phyloP scores from a whole-genome alignment of 2,888 invertebrate genomes.

The Pseudoips prasinana region DNA sequence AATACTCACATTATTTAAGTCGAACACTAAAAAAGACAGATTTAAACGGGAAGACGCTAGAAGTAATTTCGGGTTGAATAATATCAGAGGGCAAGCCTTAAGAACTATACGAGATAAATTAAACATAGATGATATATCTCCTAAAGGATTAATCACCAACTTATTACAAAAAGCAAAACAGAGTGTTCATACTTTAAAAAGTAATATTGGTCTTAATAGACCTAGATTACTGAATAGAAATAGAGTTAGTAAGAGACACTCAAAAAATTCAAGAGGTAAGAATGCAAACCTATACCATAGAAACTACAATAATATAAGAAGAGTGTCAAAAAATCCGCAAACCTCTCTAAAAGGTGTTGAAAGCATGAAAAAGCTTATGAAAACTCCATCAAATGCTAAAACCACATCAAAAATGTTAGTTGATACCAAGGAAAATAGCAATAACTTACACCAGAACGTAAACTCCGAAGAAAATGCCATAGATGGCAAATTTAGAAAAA shows the following conservation, averaged over 20 bases:
- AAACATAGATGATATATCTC: slow-evolving; percentile 30
- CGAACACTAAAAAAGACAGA: slow-evolving; percentile 28
- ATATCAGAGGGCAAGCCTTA: slow-evolving; percentile 23
- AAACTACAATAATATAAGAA: neutral
- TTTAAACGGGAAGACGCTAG: slow-evolving; percentile 41
- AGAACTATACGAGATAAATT: slow-evolving; percentile 19
- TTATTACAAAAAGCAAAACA: slow-evolving; percentile 33
- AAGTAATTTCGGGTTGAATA: slow-evolving; percentile 22
- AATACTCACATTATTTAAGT: slow-evolving; percentile 36
- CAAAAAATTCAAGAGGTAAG: slow-evolving; percentile 18
- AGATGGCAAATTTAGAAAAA: slow-evolving; percentile 17
- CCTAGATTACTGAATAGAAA: slow-evolving; percentile 17
- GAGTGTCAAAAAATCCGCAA: neutral
- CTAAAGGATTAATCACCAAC: slow-evolving; percentile 34
- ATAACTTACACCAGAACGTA: slow-evolving; percentile 9
- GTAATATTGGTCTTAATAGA: slow-evolving; percentile 13
- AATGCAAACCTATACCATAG: slow-evolving; percentile 3
- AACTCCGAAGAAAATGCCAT: slow-evolving; percentile 15
- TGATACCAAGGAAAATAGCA: slow-evolving; percentile 4
- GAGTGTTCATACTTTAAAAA: slow-evolving; percentile 16
- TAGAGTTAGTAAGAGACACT: slow-evolving; percentile 27
- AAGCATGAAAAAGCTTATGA: slow-evolving; percentile 16
- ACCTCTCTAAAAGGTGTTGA: slow-evolving; percentile 11
- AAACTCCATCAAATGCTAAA: slow-evolving; percentile 12
- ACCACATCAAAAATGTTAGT: slow-evolving; percentile 5